Conservation (phyloP, 2,888 invertebrate species). For the Brachyptera risi region DNA sequence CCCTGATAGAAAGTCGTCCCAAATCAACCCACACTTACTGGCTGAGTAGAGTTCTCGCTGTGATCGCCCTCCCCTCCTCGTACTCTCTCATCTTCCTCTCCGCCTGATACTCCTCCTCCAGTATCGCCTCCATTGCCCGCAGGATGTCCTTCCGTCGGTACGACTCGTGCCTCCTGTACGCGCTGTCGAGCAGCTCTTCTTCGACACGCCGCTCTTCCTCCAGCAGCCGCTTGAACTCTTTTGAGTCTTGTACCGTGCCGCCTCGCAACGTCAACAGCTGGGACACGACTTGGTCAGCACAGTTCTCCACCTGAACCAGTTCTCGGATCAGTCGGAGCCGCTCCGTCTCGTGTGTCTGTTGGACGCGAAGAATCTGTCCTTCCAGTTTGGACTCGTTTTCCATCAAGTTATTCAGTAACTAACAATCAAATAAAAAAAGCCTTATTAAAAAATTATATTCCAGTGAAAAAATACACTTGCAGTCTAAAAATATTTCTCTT, state of each 20-base stretch:
- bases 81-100: conserved; percentile 58
- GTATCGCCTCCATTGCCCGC: conserved; percentile 62
- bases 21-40: conserved; percentile 53
- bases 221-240: conserved; percentile 43
- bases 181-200: conserved; percentile 53
- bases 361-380: conserved; percentile 62
- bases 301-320: conserved; percentile 60
- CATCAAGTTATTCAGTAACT: neutral
- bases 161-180: conserved; percentile 46
- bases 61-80: conserved; percentile 52
- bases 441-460: no score
- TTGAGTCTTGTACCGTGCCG: conserved; percentile 38
- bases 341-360: conserved; percentile 61
- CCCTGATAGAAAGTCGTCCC: no score
- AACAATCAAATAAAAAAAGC: no score
- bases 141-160: conserved; percentile 64
- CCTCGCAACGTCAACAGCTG: conserved; percentile 59
- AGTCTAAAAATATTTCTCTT: no score
- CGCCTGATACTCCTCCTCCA: conserved; percentile 61
- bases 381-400: conserved; percentile 51
- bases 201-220: conserved; percentile 65
- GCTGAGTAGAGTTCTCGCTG: conserved; percentile 59
- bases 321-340: conserved; percentile 56
- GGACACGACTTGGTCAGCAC: conserved; percentile 61
- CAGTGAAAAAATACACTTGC: no score